These are phyloP conservation scores for Myrmophylax atrothorax DNA, from an alignment of 2,113 vertebrate genomes.

Conservation along the genomic window DNA sequence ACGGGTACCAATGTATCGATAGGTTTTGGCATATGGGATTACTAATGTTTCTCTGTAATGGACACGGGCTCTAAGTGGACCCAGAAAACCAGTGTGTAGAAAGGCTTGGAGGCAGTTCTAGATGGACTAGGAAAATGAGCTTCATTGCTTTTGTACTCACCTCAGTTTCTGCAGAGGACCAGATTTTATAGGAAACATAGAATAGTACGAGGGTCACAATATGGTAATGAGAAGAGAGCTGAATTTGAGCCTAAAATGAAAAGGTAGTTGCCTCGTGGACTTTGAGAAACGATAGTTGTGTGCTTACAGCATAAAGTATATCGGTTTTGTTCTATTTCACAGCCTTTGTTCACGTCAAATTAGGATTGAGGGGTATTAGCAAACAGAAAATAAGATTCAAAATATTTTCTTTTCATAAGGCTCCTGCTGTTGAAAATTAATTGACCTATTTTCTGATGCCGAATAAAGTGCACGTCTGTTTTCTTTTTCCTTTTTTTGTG, in stretches of 20 bases:
- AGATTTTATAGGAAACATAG: neutral
- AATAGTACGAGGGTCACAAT: neutral
- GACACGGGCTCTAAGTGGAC: neutral
- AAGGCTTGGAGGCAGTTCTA: neutral
- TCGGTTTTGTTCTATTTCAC: neutral
- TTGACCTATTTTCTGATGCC: neutral
- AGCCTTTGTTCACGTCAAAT: neutral
- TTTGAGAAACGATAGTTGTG: neutral
- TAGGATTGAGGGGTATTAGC: neutral
- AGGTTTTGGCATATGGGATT: neutral
- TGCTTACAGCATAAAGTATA: neutral
- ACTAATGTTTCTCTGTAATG: neutral
- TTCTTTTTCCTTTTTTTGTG: neutral
- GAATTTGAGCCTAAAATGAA: neutral
- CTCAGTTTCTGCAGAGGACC: neutral
- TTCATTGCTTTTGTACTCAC: neutral
- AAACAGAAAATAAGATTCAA: neutral
- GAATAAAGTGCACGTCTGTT: neutral
- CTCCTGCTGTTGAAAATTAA: neutral
- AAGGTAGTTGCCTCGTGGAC: neutral
- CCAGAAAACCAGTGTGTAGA: neutral
- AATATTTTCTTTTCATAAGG: neutral
- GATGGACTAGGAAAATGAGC: neutral
- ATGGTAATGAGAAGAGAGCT: neutral
- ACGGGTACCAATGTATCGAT: fast-evolving